phyloP scores from a whole-genome alignment of 2,797 vertebrate species.

The Myoxocephalus aenaeus region DNA sequence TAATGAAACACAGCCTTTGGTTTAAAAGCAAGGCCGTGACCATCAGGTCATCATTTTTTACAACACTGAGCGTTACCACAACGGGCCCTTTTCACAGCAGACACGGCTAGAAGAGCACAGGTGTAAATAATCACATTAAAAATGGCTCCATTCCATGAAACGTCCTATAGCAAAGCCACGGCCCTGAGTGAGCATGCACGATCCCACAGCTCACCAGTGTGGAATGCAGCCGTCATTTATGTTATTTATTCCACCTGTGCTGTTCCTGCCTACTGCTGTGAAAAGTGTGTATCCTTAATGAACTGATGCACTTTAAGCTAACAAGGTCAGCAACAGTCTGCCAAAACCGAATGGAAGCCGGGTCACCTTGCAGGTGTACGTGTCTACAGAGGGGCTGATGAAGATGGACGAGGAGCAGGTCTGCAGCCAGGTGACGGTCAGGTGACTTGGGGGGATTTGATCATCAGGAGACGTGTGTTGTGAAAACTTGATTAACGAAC shows the following conservation, averaged over 20 bases:
- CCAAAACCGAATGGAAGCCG: neutral
- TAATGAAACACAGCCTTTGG: neutral
- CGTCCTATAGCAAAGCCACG: neutral
- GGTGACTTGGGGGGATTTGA: neutral
- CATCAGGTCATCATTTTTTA: neutral
- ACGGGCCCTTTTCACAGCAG: neutral
- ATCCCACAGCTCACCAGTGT: neutral
- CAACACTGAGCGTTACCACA: neutral
- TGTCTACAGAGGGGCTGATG: neutral
- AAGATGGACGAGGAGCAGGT: constrained; percentile 1
- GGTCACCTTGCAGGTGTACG: neutral
- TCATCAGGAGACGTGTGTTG: neutral
- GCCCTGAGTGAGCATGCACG: neutral
- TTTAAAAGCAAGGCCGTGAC: neutral
- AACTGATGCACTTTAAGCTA: neutral
- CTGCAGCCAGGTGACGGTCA: neutral
- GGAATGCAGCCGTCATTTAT: neutral
- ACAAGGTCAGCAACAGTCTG: neutral
- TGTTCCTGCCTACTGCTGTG: neutral
- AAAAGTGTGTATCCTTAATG: neutral
- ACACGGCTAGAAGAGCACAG: neutral
- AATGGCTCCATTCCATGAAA: neutral
- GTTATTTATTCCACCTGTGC: neutral
- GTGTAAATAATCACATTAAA: neutral
- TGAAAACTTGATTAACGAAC: too few relatives aligned